Evolutionary conservation across 1,140 invertebrate species (phyloP).

Genomic region (Drosophila gunungcola): DNA sequence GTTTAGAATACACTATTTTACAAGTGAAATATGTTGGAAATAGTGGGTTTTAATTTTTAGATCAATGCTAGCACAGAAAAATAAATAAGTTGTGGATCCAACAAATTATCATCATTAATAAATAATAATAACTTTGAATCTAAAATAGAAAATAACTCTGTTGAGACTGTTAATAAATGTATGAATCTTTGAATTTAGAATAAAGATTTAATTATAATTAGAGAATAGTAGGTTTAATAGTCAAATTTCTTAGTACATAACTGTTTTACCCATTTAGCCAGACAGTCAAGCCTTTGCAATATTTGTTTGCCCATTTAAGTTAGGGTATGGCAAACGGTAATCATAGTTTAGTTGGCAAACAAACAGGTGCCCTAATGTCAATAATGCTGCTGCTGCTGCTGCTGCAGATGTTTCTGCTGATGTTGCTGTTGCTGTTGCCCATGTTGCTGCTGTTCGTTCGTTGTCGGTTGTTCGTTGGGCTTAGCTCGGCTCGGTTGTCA

Average conservation of each 20-base stretch:
- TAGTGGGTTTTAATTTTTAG: too few relatives aligned
- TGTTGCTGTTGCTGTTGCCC: constrained; percentile 30
- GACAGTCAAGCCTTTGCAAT: too few relatives aligned
- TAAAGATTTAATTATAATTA: too few relatives aligned
- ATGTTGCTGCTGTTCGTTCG: constrained; percentile 16
- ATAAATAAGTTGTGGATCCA: too few relatives aligned
- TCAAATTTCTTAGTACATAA: not conserved
- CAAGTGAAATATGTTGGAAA: not conserved
- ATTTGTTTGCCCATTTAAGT: not conserved
- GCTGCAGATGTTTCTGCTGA: constrained; percentile 12
- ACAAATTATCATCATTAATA: too few relatives aligned
- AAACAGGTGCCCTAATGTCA: constrained; percentile 82
- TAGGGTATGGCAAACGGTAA: constrained; percentile 64
- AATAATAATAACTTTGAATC: too few relatives aligned
- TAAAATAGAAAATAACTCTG: too few relatives aligned
- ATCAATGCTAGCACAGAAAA: too few relatives aligned
- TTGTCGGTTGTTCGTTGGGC: constrained; percentile 30
- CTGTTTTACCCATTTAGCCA: not conserved
- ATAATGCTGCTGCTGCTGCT: constrained; percentile 60
- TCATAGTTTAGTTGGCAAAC: constrained; percentile 77
- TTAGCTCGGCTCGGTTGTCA: constrained; percentile 56
- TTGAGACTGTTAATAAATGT: too few relatives aligned
- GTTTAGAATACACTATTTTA: constrained; percentile 13
- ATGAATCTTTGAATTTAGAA: too few relatives aligned
- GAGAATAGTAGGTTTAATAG: too few relatives aligned